Conservation (phyloP, 2,113 vertebrate species). For the Chamaea fasciata region DNA sequence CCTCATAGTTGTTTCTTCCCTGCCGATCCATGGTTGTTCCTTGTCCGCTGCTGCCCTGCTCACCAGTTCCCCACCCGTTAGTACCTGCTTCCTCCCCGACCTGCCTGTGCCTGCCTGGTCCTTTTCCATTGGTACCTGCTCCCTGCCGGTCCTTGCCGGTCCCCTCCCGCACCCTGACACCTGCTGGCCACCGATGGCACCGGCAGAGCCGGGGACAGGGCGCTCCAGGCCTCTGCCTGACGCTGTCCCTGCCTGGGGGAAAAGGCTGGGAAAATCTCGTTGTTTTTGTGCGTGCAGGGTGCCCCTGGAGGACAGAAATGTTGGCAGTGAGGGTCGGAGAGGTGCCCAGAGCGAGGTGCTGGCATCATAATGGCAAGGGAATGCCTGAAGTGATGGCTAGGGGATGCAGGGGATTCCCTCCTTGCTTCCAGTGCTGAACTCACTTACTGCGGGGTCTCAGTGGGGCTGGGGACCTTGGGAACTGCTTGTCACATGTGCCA, state of each 20-base stretch:
- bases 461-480: neutral
- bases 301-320: neutral
- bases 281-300: neutral
- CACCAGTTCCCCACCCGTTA: neutral
- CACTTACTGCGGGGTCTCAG: rapidly evolving
- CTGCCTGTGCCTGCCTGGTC: neutral
- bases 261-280: neutral
- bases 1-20: neutral
- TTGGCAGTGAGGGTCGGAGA: neutral
- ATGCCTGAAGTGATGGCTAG: neutral
- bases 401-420: neutral
- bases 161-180: conserved; percentile 32
- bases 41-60: neutral
- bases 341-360: neutral
- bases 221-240: neutral
- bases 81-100: neutral
- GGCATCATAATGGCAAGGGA: neutral
- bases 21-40: neutral
- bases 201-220: neutral
- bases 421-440: neutral
- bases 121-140: neutral
- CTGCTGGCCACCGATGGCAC: conserved; percentile 50
- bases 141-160: neutral
- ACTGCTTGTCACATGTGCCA: neutral
- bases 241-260: neutral